Conservation (phyloP, 2,797 vertebrate species). For the Gymnothorax javanicus region DNA sequence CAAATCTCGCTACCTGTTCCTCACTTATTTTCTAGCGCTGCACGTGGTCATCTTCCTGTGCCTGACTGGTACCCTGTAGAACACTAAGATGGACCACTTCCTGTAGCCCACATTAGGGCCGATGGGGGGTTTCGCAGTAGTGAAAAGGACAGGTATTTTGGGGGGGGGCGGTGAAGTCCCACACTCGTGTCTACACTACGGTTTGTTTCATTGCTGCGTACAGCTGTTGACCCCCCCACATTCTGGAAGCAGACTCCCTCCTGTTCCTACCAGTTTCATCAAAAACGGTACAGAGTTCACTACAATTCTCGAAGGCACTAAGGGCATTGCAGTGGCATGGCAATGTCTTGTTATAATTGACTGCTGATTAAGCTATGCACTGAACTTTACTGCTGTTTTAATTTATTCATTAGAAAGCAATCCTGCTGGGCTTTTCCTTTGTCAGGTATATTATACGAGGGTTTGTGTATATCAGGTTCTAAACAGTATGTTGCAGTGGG, state of each 20-base stretch:
- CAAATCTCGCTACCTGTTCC: constrained; percentile 83
- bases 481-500: constrained; percentile 20
- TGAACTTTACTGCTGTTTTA: constrained; percentile 59
- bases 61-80: constrained; percentile 78
- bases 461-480: constrained; percentile 48
- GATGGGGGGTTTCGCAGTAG: not conserved
- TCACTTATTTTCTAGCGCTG: constrained; percentile 77
- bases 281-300: constrained; percentile 16
- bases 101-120: not conserved
- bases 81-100: constrained; percentile 4
- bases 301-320: constrained; percentile 30
- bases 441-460: constrained; percentile 53
- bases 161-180: constrained; percentile 4
- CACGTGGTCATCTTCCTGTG: constrained; percentile 82
- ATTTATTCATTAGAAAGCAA: constrained; percentile 49
- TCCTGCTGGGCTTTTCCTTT: constrained; percentile 27
- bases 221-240: not conserved
- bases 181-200: not conserved
- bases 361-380: constrained; percentile 78
- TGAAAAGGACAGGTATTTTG: not conserved
- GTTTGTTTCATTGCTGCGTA: constrained; percentile 30
- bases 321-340: constrained; percentile 39
- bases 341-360: constrained; percentile 54
- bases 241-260: not conserved
- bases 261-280: not conserved